Evolutionary conservation across 2,888 invertebrate genomes (phyloP).

Genomic region (Lycophotia porphyrea): DNA sequence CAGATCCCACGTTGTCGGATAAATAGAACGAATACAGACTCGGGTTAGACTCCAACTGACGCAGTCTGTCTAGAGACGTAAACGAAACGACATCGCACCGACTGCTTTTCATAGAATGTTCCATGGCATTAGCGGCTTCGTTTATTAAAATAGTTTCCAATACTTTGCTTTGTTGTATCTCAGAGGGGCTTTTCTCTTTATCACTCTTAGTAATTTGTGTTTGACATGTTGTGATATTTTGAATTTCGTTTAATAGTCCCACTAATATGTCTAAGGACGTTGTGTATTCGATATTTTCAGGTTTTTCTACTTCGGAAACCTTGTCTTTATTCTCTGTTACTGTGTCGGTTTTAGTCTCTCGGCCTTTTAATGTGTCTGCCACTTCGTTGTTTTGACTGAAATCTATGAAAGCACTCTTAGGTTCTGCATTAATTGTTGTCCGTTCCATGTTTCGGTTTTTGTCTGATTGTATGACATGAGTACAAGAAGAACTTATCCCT

Average conservation of each 20-base stretch:
- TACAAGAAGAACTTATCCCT: conserved; percentile 36
- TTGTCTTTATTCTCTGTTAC: conserved; percentile 28
- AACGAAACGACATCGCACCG: conserved; percentile 71
- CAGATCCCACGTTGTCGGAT: conserved; percentile 65
- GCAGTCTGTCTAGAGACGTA: conserved; percentile 75
- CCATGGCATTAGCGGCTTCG: conserved; percentile 61
- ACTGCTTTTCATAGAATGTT: conserved; percentile 64
- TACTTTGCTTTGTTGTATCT: conserved; percentile 61
- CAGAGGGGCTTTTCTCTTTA: conserved; percentile 46
- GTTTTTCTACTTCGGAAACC: conserved; percentile 16
- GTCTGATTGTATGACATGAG: conserved; percentile 1
- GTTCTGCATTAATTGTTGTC: not conserved
- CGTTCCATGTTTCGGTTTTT: conserved; percentile 11
- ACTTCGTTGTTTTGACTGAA: conserved; percentile 22
- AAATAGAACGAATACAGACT: conserved; percentile 75
- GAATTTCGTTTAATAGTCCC: conserved; percentile 84
- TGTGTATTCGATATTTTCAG: conserved; percentile 73
- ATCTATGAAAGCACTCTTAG: conserved; percentile 25
- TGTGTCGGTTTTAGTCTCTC: conserved; percentile 6
- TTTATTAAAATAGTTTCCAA: conserved; percentile 73
- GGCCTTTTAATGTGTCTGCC: not conserved
- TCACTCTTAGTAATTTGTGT: conserved; percentile 68
- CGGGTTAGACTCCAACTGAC: conserved; percentile 72
- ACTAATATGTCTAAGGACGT: conserved; percentile 84
- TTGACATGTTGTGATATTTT: conserved; percentile 82